Evolutionary conservation across 1,140 invertebrate species (phyloP), one percentile per base, ranked within the genome.

Genomic region (Polyergus mexicanus): DNA sequence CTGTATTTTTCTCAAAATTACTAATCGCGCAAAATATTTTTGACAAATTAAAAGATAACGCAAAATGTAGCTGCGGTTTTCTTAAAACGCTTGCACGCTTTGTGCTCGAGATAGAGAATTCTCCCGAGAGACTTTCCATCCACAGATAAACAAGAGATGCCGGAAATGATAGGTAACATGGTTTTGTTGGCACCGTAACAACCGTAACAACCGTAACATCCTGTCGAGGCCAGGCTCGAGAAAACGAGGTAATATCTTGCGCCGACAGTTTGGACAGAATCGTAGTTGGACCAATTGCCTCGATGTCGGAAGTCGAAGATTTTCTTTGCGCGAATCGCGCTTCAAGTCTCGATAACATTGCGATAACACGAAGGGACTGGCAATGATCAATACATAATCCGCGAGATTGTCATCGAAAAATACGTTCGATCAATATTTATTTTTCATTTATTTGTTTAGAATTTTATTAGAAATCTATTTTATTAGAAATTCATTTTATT

Each of bases 221-320:
- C 89, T 92, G 92, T 92, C 89, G 86, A 75, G 75, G 74, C 32
- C 90, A 92, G 89, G 86, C 32, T 41, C 47, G 41, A 32, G 71
- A 66, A 83, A 83, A 88, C 88, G 84, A 88, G 86, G 77, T 88
- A 85, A 89, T 91, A 89, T 84, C 89, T 85, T 91, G 91, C 78
- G 77, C 16, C 87, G 90, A 89, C 88, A 88, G 89, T 60, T 63
- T 51, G 86, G 74, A 76, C 58, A 38, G 83, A 47, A 47, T 28
- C 44, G 76, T 44, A 35, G 47, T 44, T 28, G 63, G 68, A 38
- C 44, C 87, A 86, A 91, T 89, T 88, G 84, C 74, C 38, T 41
- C 81, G 87, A 54, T 68, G 84, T 84, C 85, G 89, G 68, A 88
- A 88, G 76, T 89, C 72, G 84, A 78, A 83, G 76, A 80, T 47